Base-by-base conservation (phyloP, 2,113 vertebrate species). In the Rhombomys opimus region DNA sequence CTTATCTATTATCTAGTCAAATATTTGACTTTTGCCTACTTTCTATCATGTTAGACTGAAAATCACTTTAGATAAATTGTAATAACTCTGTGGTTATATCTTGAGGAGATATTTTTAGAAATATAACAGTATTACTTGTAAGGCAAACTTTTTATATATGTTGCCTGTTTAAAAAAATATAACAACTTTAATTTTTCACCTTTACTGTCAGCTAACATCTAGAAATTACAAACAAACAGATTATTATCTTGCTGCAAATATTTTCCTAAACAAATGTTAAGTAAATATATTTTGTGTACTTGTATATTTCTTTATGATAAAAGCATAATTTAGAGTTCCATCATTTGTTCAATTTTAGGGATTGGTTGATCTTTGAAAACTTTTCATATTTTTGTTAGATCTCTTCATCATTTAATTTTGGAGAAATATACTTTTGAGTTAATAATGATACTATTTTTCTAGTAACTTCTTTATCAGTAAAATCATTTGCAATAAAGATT, bases 231-330 rank as follows among this genome's bases (percentile, higher is more conserved):
- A 93, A 54, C 68, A 52, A 93, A 92, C 0, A 95, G 8, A 87
- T 35, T n/a, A 57, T 41, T n/a, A 2, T 46, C 2, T 52, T 89
- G 13, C 5, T 65, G 7, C 72, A 87, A 80, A 57, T 57, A 0
- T 75, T 95, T 85, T 92, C 7, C 17, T 65, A 87, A 92, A 5
- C 41, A 90, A 86, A 54, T 67, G 4, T 52, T 59, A 95, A n/a
- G 67, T 75, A 27, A 57, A n/a, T 92, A 46, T 3, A 30, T 41
- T 82, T 78, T 68, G 0, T 78, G 46, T 59, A 86, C 54, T 67
- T 7, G 0, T 65, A 1, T 1, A 41, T 67, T 91, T 59, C 6
- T 0, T 87, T 87, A 68, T 82, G 57, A 41, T 22, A 12, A 85
- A 90, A 59, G n/a, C 1, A 50, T 5, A 81, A 17, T 61, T 87